phyloP scores from a whole-genome alignment of 2,113 vertebrate species.

The Isichthys henryi region DNA sequence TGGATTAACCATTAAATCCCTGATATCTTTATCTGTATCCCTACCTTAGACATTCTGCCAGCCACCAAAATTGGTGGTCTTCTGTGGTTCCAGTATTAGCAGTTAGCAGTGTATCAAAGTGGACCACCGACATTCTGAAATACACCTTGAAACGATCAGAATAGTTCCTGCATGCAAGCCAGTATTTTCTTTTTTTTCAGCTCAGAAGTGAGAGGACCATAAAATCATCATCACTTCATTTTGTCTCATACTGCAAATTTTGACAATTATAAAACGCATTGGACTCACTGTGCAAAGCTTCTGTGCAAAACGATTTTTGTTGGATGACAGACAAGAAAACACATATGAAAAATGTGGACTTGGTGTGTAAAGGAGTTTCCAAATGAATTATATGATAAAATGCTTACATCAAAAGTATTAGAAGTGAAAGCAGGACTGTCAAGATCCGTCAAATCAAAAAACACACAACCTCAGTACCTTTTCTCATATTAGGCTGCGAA shows the following conservation, averaged over 20 bases:
- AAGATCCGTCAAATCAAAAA: neutral
- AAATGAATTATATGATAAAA: neutral
- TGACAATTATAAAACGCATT: neutral
- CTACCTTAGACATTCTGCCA: neutral
- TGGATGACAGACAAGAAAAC: neutral
- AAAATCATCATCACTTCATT: neutral
- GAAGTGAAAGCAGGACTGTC: neutral
- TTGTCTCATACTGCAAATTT: neutral
- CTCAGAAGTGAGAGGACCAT: neutral
- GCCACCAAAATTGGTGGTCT: neutral
- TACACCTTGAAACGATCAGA: neutral
- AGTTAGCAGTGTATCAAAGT: neutral
- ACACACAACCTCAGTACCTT: neutral
- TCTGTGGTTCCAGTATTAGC: neutral
- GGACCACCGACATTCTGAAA: too few species aligned
- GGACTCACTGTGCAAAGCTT: neutral
- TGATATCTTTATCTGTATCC: neutral
- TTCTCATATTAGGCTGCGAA: neutral
- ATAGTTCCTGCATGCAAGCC: neutral
- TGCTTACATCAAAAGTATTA: neutral
- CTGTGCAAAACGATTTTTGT: neutral
- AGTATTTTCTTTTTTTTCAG: neutral
- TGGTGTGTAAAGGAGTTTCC: neutral
- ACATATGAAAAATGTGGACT: neutral
- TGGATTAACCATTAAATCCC: neutral